Evolutionary conservation across 2,113 vertebrate species (phyloP).

Genomic region (Alligator sinensis): DNA sequence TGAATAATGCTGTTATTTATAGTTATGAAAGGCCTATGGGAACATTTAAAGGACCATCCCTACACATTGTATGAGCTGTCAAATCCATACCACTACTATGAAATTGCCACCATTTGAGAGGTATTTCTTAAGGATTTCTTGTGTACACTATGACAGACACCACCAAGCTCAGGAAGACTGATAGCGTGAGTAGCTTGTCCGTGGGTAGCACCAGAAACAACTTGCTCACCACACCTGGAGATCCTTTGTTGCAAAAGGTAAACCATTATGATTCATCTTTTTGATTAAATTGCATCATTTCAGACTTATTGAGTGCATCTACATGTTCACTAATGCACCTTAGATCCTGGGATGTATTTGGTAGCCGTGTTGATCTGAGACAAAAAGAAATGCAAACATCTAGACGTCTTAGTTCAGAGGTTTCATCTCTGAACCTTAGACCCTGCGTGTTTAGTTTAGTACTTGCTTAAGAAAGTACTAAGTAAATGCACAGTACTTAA

Average conservation of each 20-base stretch:
- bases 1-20: background rate
- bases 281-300: background rate
- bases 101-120: background rate
- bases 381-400: too few species aligned
- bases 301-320: background rate
- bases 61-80: background rate
- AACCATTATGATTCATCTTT: background rate
- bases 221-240: rapidly evolving
- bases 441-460: too few species aligned
- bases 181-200: rapidly evolving
- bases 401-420: too few species aligned
- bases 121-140: background rate
- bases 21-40: background rate
- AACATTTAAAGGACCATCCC: background rate
- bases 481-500: too few species aligned
- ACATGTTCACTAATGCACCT: too few species aligned
- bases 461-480: too few species aligned
- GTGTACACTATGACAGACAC: background rate
- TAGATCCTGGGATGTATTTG: too few species aligned
- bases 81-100: background rate
- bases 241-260: rapidly evolving
- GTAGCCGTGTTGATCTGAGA: too few species aligned
- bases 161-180: background rate
- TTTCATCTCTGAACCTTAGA: too few species aligned
- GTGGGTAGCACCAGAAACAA: background rate